These are phyloP conservation scores for Noctilio leporinus DNA, from an alignment of 2,113 vertebrate species.

Conservation along the genomic window DNA sequence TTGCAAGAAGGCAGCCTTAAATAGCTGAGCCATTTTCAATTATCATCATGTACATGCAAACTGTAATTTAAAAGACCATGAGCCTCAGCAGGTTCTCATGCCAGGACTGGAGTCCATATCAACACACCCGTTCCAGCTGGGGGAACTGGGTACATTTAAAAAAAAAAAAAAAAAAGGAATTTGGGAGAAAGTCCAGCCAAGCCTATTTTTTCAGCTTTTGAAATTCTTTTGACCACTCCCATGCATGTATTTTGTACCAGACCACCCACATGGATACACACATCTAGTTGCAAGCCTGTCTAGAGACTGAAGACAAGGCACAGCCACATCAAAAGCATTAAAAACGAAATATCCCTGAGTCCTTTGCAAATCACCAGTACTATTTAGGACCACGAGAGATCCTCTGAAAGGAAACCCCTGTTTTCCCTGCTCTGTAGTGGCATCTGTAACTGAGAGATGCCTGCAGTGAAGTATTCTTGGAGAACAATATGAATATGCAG, in stretches of 20 bases:
- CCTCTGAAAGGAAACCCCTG: background rate
- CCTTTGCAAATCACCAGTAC: background rate
- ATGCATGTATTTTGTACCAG: background rate
- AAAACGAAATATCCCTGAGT: background rate
- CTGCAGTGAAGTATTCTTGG: background rate
- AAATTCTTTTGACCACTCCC: slow-evolving; percentile 28
- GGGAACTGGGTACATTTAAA: background rate
- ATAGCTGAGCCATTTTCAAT: background rate
- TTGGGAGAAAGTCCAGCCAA: background rate
- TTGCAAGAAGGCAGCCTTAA: background rate
- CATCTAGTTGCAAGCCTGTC: background rate
- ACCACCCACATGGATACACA: background rate
- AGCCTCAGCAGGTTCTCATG: background rate
- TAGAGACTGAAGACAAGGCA: background rate
- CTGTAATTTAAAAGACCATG: background rate
- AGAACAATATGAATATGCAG: background rate
- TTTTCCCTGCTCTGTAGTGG: background rate
- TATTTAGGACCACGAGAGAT: background rate
- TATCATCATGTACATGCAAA: background rate
- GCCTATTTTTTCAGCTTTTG: background rate
- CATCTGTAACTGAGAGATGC: background rate
- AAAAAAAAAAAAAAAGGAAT: background rate
- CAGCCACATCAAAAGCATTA: background rate
- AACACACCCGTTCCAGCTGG: background rate
- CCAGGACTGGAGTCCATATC: background rate